These are phyloP conservation scores for Hyposmocoma kahamanoa DNA, from an alignment of 1,140 invertebrate species.

Conservation along the genomic window DNA sequence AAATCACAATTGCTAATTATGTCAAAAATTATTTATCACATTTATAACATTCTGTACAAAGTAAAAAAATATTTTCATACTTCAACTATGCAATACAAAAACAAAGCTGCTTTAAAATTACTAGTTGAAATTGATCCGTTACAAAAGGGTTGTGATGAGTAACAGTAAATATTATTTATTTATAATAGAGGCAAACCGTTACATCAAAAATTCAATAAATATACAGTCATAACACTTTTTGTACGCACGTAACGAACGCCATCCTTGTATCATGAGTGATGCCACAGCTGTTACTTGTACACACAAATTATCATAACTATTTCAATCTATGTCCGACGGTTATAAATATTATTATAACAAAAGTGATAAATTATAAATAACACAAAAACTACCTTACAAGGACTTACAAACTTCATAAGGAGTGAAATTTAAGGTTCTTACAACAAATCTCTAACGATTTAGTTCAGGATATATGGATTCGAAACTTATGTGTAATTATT, in stretches of 20 bases:
- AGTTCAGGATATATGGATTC: background rate
- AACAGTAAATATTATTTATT: too few species aligned
- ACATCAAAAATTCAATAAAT: too few species aligned
- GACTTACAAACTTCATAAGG: slow-evolving; percentile 70
- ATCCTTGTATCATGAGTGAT: slow-evolving; percentile 13
- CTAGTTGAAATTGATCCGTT: too few species aligned
- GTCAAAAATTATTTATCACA: slow-evolving; percentile 70
- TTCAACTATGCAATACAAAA: slow-evolving; percentile 45
- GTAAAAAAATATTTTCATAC: slow-evolving; percentile 70
- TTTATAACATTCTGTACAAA: slow-evolving; percentile 68
- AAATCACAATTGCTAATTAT: slow-evolving; percentile 69
- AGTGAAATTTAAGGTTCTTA: slow-evolving; percentile 37
- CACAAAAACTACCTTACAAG: slow-evolving; percentile 59
- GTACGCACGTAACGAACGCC: slow-evolving; percentile 24
- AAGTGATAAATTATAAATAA: slow-evolving; percentile 65
- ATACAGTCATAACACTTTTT: too few species aligned
- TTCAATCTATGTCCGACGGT: slow-evolving; percentile 46
- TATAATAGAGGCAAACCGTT: too few species aligned
- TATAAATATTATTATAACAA: slow-evolving; percentile 55
- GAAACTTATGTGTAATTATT: slow-evolving; percentile 6
- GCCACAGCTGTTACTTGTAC: slow-evolving; percentile 32
- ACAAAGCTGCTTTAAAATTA: slow-evolving; percentile 56
- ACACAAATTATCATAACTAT: slow-evolving; percentile 39
- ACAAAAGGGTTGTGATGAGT: too few species aligned
- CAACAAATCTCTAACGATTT: slow-evolving; percentile 32